Conservation (phyloP, 2,888 invertebrate species). For the Deilephila elpenor region DNA sequence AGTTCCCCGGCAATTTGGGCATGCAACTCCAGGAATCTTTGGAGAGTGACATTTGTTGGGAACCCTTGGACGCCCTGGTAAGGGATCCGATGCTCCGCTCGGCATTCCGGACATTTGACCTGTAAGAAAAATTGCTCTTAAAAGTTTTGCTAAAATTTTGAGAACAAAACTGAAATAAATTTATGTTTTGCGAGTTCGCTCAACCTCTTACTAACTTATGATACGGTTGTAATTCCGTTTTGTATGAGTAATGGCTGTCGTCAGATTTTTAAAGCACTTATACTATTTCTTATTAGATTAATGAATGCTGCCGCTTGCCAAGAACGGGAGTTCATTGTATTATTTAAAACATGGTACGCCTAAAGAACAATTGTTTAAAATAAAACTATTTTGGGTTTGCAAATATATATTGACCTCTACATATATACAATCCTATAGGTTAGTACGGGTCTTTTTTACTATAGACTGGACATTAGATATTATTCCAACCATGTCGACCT, state of each 20-base stretch:
- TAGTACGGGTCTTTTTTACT: no score
- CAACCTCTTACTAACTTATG: not conserved
- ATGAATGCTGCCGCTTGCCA: constrained; percentile 4
- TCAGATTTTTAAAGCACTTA: constrained; percentile 18
- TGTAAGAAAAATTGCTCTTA: constrained; percentile 61
- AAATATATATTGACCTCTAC: not conserved
- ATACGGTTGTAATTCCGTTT: not conserved
- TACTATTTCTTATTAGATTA: not conserved
- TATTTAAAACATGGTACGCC: not conserved
- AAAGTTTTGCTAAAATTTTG: not conserved
- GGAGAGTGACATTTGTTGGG: constrained; percentile 97
- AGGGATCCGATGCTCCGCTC: constrained; percentile 98
- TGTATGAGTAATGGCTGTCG: constrained; percentile 9
- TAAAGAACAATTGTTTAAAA: not conserved
- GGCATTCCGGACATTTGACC: constrained; percentile 99
- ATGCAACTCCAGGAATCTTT: constrained; percentile 96
- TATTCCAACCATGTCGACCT: no score
- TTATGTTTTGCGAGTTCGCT: not conserved
- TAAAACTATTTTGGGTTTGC: not conserved
- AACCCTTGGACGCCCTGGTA: constrained; percentile 97
- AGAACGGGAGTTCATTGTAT: not conserved
- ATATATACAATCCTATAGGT: not conserved
- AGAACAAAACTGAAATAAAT: not conserved
- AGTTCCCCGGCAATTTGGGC: constrained; percentile 96
- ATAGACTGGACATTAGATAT: no score